These are phyloP conservation scores for Neosilurus mollespiculum DNA, from an alignment of 2,797 vertebrate species.

Conservation along the genomic window DNA sequence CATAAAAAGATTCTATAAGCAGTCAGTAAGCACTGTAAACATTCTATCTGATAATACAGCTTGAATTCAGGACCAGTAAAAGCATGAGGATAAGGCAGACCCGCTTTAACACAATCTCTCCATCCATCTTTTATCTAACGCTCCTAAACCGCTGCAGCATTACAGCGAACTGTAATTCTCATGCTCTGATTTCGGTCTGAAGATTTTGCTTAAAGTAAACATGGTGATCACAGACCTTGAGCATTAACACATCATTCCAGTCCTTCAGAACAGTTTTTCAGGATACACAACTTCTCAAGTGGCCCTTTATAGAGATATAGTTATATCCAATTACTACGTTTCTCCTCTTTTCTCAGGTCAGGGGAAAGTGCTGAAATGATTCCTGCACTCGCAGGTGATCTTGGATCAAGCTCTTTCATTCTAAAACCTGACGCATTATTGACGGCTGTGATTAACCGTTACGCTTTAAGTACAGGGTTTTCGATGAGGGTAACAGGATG, in stretches of 20 bases:
- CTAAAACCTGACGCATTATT: neutral
- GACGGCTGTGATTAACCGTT: neutral
- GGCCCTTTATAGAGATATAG: no score
- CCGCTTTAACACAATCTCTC: neutral
- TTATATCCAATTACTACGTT: neutral
- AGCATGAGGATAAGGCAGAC: neutral
- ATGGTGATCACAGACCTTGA: neutral
- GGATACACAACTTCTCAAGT: no score
- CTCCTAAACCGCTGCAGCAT: neutral
- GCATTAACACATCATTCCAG: neutral
- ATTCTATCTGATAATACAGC: no score
- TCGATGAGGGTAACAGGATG: neutral
- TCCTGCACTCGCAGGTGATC: neutral
- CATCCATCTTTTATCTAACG: no score
- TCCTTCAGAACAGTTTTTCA: neutral
- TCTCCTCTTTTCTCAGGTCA: neutral
- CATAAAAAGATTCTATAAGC: no score
- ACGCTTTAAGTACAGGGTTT: neutral
- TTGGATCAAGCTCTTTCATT: neutral
- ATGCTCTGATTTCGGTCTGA: neutral
- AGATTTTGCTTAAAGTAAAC: no score
- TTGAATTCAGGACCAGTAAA: neutral
- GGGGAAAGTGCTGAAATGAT: neutral
- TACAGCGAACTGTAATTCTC: neutral
- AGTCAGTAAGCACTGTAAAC: no score